Percentiles rank a stretch among this genome's conserved stretches.
phyloP scores from a whole-genome alignment of 2,888 invertebrate genomes.

The Chironomus tentans region DNA sequence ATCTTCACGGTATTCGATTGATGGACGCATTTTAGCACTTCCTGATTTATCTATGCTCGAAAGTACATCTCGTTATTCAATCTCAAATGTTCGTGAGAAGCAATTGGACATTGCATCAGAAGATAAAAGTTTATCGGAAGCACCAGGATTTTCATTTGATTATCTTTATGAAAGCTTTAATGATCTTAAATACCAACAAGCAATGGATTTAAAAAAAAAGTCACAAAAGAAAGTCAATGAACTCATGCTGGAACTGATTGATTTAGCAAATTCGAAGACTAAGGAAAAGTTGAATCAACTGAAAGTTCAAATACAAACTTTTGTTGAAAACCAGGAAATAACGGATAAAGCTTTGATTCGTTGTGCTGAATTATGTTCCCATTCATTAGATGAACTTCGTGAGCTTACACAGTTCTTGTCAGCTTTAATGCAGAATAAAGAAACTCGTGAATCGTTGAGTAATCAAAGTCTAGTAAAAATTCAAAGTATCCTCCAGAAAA shows the following conservation, averaged over 20 bases:
- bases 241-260: not conserved
- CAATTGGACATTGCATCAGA: too few species aligned
- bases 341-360: constrained; percentile 28
- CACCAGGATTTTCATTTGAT: not conserved
- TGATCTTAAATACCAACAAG: constrained; percentile 19
- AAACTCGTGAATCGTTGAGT: constrained; percentile 45
- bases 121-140: not conserved
- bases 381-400: constrained; percentile 48
- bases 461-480: constrained; percentile 45
- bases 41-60: too few species aligned
- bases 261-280: not conserved
- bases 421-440: constrained; percentile 48
- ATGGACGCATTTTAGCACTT: not conserved
- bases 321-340: constrained; percentile 3
- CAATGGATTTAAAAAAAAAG: not conserved
- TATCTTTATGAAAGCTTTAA: constrained; percentile 2
- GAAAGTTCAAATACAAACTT: not conserved
- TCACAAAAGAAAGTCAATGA: constrained; percentile 11
- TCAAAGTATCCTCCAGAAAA: constrained; percentile 46
- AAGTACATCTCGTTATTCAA: too few species aligned
- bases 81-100: too few species aligned
- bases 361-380: constrained; percentile 35
- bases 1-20: constrained; percentile 36
- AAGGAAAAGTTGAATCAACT: not conserved
- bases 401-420: constrained; percentile 53